phyloP scores from a whole-genome alignment of 2,797 vertebrate species.

The Sebastes cheni region DNA sequence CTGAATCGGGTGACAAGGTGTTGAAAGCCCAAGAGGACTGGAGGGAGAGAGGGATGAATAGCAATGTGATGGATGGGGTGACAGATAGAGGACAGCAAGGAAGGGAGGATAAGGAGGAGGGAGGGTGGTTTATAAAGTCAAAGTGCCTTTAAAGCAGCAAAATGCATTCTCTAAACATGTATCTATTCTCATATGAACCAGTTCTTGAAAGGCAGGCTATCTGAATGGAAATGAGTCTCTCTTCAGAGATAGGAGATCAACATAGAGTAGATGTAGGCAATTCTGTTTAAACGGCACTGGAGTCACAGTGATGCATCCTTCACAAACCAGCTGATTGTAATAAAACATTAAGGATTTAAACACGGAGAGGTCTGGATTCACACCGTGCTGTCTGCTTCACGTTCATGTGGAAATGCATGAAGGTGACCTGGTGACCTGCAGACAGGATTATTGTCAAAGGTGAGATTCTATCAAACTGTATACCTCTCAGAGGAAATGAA shows the following conservation, averaged over 20 bases:
- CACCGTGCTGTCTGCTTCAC: not conserved
- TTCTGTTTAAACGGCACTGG: not conserved
- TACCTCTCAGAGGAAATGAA: not conserved
- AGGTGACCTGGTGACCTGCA: no score
- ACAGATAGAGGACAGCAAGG: constrained; percentile 64
- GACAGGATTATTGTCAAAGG: not conserved
- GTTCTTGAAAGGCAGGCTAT: not conserved
- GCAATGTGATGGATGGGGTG: constrained; percentile 64
- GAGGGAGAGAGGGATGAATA: constrained; percentile 46
- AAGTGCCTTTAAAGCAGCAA: constrained; percentile 19
- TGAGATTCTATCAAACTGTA: not conserved
- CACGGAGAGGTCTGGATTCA: not conserved
- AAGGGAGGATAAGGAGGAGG: not conserved
- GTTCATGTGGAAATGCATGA: no score
- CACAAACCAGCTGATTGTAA: not conserved
- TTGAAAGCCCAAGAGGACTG: constrained; percentile 57
- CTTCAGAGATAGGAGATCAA: not conserved
- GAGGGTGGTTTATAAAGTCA: not conserved
- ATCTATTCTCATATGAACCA: not conserved
- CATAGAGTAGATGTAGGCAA: not conserved
- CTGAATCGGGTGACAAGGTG: constrained; percentile 50
- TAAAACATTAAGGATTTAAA: not conserved
- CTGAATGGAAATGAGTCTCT: not conserved
- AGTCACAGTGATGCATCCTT: not conserved
- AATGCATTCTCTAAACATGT: constrained; percentile 9